Base-by-base conservation (phyloP, 2,888 invertebrate species). In the Drosophila flavopinicola region DNA sequence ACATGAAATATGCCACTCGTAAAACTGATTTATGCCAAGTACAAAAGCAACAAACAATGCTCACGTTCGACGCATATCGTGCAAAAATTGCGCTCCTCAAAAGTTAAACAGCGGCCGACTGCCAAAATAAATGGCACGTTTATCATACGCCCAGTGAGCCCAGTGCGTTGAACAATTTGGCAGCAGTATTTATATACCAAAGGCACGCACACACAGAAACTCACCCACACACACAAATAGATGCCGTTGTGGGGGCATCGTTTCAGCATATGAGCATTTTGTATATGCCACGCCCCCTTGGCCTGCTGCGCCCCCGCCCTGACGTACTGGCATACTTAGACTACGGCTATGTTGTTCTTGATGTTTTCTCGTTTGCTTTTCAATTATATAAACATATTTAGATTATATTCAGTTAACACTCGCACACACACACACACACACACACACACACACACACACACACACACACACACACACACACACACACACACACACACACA, bases 351-450 rank as follows among this genome's bases (percentile, higher is more conserved):
- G 61, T 66, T 75, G 60, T 70, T 75, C 63, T 70, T 66, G 66
- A 66, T 80, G 82, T 63, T 77, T 77, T 86, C 85, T 72, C 67
- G 75, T 85, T 85, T 85, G 86, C 75, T 69, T 82, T 85, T 80
- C 87, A 80, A 86, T 80, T 86, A 86, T 84, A 80, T 86, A 80
- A 86, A 86, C 80, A 80, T 79, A 84, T 84, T 80, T 84, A 69
- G 85, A 76, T 80, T 86, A 74, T 84, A 77, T 84, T 80, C 80
- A 76, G 80, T 68, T 74, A 85, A 74, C 77, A 66, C 53, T 47
- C 54, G 64, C 13, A 45, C 41, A 47, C 30, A 49, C 41, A 33
- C 51, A 27, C 27, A 11, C 38, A 51, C 38, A 51, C 30, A 38
- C 32, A 27, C 23, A 24, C 29, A 35, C 15, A 29, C 20, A 23